Percentiles rank a stretch among this genome's conserved stretches.
Conservation (phyloP, 2,797 vertebrate genomes). For the Echiichthys vipera region DNA sequence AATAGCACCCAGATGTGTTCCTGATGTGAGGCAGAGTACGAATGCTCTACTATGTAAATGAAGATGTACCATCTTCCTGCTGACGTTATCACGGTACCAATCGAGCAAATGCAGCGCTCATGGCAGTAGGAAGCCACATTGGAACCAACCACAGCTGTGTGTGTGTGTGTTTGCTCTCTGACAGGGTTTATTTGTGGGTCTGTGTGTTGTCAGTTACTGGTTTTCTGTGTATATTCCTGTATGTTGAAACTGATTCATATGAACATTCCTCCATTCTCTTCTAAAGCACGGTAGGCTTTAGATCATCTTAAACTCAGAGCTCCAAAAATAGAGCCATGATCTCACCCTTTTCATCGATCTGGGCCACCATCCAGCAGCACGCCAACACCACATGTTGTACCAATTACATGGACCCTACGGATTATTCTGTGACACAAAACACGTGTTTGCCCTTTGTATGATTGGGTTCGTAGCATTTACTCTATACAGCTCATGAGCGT, state of each 20-base stretch:
- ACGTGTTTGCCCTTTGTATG: conserved; percentile 57
- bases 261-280: conserved; percentile 39
- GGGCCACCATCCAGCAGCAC: conserved; percentile 53
- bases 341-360: conserved; percentile 68
- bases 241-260: conserved; percentile 31
- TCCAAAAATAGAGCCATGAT: conserved; percentile 69
- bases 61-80: conserved; percentile 49
- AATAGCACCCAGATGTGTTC: conserved; percentile 81
- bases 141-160: conserved; percentile 31
- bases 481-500: conserved; percentile 8
- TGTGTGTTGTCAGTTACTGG: conserved; percentile 7
- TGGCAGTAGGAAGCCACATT: conserved; percentile 23
- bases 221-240: conserved; percentile 23
- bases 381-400: conserved; percentile 66
- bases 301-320: conserved; percentile 50
- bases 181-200: conserved; percentile 29
- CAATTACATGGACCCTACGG: conserved; percentile 67
- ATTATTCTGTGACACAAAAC: conserved; percentile 74
- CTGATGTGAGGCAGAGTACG: conserved; percentile 60
- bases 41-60: conserved; percentile 74
- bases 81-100: conserved; percentile 35
- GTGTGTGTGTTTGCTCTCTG: conserved; percentile 32
- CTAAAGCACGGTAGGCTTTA: conserved; percentile 33
- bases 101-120: conserved; percentile 36
- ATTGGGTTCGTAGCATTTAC: conserved; percentile 35